These are phyloP conservation scores for Myotis myotis DNA, from an alignment of 2,797 vertebrate species.

Conservation along the genomic window DNA sequence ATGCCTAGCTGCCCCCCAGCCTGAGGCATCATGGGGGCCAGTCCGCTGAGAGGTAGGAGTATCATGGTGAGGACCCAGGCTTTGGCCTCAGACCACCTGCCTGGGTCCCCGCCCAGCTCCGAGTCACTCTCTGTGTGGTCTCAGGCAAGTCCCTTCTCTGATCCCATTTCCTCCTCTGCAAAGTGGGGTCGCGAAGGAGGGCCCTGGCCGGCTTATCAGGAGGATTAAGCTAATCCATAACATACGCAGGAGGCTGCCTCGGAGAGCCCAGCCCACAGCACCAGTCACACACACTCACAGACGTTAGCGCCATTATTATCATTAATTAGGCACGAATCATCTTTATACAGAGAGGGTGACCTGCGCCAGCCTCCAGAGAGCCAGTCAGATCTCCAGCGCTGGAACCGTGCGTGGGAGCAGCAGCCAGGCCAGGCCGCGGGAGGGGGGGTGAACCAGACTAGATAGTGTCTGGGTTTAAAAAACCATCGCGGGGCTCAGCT, in stretches of 20 bases:
- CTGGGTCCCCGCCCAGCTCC: background rate
- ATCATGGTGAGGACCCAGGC: accelerated
- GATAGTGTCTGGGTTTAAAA: conserved; percentile 3
- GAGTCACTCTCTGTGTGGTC: background rate
- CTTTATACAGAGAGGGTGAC: background rate
- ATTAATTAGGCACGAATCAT: background rate
- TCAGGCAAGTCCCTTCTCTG: background rate
- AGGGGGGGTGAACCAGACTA: too few relatives aligned
- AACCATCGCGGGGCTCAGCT: background rate
- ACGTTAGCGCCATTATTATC: accelerated
- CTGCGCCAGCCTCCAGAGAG: background rate
- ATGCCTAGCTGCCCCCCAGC: background rate
- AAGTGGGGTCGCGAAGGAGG: accelerated
- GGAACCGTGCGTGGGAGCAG: accelerated
- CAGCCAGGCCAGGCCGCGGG: background rate
- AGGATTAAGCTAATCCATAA: background rate
- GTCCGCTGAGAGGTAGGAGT: accelerated
- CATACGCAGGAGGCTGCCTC: accelerated
- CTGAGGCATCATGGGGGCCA: accelerated
- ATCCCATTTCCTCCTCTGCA: background rate
- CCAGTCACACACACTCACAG: background rate
- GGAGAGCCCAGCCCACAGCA: background rate
- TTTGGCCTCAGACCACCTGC: background rate
- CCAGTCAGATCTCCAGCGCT: background rate
- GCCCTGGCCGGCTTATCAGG: accelerated